A percentile compares a stretch with the other conserved stretches of the same genome.
Evolutionary conservation across 2,888 invertebrate species (phyloP).

Genomic region (Gerris lacustris): DNA sequence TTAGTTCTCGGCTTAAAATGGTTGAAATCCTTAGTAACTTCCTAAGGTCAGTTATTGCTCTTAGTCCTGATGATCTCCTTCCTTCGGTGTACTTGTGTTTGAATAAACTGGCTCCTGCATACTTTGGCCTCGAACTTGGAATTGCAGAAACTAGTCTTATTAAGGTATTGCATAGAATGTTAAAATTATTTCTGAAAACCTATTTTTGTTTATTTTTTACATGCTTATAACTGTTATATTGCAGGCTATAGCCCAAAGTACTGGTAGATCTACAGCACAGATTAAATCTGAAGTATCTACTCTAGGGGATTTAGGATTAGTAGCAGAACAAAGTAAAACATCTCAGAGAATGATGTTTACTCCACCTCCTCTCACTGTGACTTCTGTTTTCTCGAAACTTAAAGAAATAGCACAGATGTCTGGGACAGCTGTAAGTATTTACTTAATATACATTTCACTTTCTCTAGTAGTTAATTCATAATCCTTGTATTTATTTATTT

Average conservation of each 20-base stretch:
- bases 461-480: conserved; percentile 13
- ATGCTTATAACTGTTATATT: not conserved
- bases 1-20: conserved; percentile 74
- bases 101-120: conserved; percentile 92
- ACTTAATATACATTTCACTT: conserved; percentile 7
- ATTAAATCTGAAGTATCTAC: conserved; percentile 59
- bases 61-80: conserved; percentile 80
- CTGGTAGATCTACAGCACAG: conserved; percentile 68
- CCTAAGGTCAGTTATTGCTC: conserved; percentile 74
- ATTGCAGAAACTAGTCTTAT: conserved; percentile 87
- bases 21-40: conserved; percentile 85
- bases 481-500: conserved; percentile 17
- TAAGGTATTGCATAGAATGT: conserved; percentile 43
- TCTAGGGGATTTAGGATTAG: conserved; percentile 79
- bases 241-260: conserved; percentile 71
- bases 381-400: conserved; percentile 66
- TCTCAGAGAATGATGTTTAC: conserved; percentile 81
- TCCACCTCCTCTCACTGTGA: conserved; percentile 62
- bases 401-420: conserved; percentile 76
- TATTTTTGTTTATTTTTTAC: not conserved
- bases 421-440: conserved; percentile 53
- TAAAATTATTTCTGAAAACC: not conserved
- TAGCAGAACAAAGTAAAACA: conserved; percentile 72
- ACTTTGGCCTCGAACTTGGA: conserved; percentile 86
- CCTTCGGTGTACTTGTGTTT: conserved; percentile 86